Conservation (phyloP, 2,113 vertebrate species). For the Ptychochromis oligacanthus region DNA sequence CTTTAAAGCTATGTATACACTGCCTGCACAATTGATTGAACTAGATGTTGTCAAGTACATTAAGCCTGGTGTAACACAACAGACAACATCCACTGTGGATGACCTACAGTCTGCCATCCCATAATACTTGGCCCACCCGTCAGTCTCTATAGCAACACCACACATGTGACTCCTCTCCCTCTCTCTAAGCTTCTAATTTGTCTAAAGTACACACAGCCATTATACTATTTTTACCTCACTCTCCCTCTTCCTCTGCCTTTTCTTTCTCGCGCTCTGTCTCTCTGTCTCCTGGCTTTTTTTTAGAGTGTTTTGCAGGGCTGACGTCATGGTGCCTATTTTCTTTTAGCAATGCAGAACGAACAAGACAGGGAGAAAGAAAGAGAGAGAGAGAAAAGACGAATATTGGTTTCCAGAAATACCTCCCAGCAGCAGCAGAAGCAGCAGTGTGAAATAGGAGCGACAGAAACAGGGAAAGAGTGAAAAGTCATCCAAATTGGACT, state of each 20-base stretch:
- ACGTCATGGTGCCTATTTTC: constrained; percentile 66
- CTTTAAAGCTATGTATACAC: background rate
- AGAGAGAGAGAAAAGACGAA: constrained; percentile 18
- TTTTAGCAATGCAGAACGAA: constrained; percentile 44
- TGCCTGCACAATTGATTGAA: background rate
- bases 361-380: constrained; percentile 15
- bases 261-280: constrained; percentile 31
- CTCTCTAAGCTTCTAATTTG: constrained; percentile 72
- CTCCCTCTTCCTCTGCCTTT: constrained; percentile 44
- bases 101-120: constrained; percentile 58
- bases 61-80: constrained; percentile 8
- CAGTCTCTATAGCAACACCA: constrained; percentile 50
- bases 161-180: constrained; percentile 56
- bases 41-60: constrained; percentile 12
- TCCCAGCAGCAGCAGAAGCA: constrained; percentile 14
- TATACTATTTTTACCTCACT: constrained; percentile 70
- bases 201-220: constrained; percentile 68
- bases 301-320: constrained; percentile 63
- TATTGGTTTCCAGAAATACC: constrained; percentile 54
- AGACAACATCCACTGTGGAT: constrained; percentile 30
- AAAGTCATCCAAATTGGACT: background rate
- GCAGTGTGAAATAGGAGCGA: background rate
- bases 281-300: constrained; percentile 32
- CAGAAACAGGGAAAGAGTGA: background rate
- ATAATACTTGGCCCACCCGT: constrained; percentile 56